Evolutionary conservation across 2,888 invertebrate species (phyloP).

Genomic region (Creontiades dilutus): DNA sequence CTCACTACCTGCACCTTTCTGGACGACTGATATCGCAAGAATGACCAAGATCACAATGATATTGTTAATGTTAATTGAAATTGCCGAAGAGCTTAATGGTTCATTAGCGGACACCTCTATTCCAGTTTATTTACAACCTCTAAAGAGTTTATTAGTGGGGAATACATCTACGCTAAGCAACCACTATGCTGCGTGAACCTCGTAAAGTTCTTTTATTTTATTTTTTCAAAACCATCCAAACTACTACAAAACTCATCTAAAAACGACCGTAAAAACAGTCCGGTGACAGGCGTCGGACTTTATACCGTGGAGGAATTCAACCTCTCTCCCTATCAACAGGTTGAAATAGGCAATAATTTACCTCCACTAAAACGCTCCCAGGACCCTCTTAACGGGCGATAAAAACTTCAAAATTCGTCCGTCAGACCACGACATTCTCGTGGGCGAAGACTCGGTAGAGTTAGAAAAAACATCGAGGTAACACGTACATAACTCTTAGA

Average conservation of each 20-base stretch:
- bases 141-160: too few relatives aligned
- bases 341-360: constrained; percentile 44
- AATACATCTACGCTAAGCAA: not conserved
- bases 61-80: too few relatives aligned
- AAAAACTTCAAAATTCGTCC: constrained; percentile 46
- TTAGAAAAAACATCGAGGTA: too few relatives aligned
- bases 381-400: constrained; percentile 33
- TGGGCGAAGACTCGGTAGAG: too few relatives aligned
- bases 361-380: constrained; percentile 15
- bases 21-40: too few relatives aligned
- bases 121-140: not conserved
- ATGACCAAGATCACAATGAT: too few relatives aligned
- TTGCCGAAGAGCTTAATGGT: not conserved
- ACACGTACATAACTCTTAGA: too few relatives aligned
- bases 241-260: not conserved
- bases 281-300: constrained; percentile 25
- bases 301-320: not conserved
- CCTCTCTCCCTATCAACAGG: constrained; percentile 26
- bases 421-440: not conserved
- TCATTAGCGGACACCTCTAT: not conserved
- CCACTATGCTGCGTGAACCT: not conserved
- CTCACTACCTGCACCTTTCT: too few relatives aligned
- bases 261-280: not conserved
- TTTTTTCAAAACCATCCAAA: not conserved
- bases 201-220: too few relatives aligned